These are phyloP conservation scores for Artemisiospiza belli DNA, from an alignment of 2,113 vertebrate species.

Conservation along the genomic window DNA sequence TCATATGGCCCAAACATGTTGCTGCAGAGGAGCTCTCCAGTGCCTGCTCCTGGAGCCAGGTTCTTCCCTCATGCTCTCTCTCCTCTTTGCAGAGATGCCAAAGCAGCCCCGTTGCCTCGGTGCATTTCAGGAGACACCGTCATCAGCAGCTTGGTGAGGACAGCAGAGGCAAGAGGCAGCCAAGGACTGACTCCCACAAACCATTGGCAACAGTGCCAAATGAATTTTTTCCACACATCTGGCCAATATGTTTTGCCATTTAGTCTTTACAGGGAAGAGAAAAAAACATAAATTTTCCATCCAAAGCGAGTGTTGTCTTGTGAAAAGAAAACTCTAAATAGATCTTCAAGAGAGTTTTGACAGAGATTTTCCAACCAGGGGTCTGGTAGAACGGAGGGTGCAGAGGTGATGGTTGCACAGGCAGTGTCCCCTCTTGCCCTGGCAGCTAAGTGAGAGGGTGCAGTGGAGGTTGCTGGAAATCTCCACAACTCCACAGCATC, in stretches of 20 bases:
- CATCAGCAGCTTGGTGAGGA: background rate
- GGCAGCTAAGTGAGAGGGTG: fast-evolving
- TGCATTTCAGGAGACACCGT: background rate
- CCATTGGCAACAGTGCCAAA: background rate
- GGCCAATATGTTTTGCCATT: background rate
- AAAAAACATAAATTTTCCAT: background rate
- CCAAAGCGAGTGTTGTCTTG: background rate
- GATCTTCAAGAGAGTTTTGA: background rate
- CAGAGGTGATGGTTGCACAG: fast-evolving
- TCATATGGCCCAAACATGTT: background rate
- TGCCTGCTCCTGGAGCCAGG: background rate
- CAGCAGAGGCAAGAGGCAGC: background rate
- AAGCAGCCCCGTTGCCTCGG: background rate
- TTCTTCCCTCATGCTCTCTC: background rate
- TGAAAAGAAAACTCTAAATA: background rate
- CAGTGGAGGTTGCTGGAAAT: background rate
- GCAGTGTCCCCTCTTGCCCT: background rate
- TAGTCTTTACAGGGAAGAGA: background rate
- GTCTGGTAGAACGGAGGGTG: background rate
- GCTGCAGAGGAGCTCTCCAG: background rate
- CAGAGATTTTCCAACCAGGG: background rate
- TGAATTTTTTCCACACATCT: background rate
- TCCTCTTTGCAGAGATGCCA: background rate
- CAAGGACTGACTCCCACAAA: constrained; percentile 18
- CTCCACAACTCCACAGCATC: fast-evolving